Base-by-base conservation (phyloP, 2,113 vertebrate species). In the Dicentrarchus labrax region DNA sequence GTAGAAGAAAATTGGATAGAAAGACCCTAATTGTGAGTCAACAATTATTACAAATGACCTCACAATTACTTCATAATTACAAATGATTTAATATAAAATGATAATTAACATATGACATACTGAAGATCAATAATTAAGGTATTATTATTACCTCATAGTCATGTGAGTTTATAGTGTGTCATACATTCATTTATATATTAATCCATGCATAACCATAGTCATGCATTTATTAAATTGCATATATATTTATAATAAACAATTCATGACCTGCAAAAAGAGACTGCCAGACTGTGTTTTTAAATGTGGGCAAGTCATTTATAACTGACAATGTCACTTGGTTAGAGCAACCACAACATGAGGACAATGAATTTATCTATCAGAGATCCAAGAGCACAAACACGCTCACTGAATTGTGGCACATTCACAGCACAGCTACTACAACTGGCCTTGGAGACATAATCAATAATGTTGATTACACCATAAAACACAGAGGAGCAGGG, bases 381-480 rank as follows among this genome's bases (percentile, higher is more conserved):
- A 70, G 75, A 64, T 15, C 41, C 2, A 16, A 19, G 43, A 69
- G 48, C 22, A 60, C 65, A 66, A 67, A 74, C 10, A 2, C 16
- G 16, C 54, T 39, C 13, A 10, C 16, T 56, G 62, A 78, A 22
- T 13, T 24, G 70, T 38, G 54, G 54, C 45, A 64, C 39, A 51
- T 67, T 84, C 64, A 41, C 21, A 56, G 74, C 59, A 50, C 72
- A 45, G 48, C 38, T 15, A 7, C 65, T 22, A 43, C 66, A 66
- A 50, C 13, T 11, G 4, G 75, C 79, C 68, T 61, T 30, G 47
- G 62, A 81, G 72, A 81, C 80, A 45, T 56, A 77, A 88, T 90
- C 85, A 80, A 87, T 88, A 68, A 60, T 57, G 82, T 59, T 86
- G 72, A 86, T 86, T 81, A 76, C 24, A 64, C 65, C 56, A 57